phyloP scores from a whole-genome alignment of 2,888 invertebrate genomes.

The Temnothorax unifasciatus region DNA sequence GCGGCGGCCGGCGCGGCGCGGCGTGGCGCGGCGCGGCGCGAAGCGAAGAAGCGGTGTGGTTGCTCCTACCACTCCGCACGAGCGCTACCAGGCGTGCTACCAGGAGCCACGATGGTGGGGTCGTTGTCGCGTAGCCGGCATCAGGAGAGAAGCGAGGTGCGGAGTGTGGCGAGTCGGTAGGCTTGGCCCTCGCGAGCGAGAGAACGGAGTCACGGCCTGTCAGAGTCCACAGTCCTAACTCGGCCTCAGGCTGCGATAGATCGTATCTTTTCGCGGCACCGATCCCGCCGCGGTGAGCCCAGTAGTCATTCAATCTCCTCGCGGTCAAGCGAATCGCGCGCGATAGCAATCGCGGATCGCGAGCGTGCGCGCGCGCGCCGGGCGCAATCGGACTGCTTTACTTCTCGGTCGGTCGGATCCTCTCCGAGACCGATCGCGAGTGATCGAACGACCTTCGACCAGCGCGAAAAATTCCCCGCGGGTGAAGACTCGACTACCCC shows the following conservation, averaged over 20 bases:
- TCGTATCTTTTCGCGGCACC: conserved; percentile 80
- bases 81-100: conserved; percentile 51
- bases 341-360: background rate
- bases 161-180: conserved; percentile 69
- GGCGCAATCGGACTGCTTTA: conserved; percentile 37
- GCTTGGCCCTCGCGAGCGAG: conserved; percentile 71
- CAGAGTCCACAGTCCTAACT: conserved; percentile 85
- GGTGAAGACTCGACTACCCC: background rate
- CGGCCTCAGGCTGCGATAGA: conserved; percentile 85
- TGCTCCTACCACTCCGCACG: conserved; percentile 41
- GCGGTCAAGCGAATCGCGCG: conserved; percentile 35
- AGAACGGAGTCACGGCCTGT: conserved; percentile 71
- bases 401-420: background rate
- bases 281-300: conserved; percentile 71
- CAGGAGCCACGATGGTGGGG: conserved; percentile 44
- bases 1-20: background rate
- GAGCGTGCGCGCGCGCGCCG: conserved; percentile 34
- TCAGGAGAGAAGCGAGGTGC: conserved; percentile 38
- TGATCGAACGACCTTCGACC: conserved; percentile 60
- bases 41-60: conserved; percentile 14
- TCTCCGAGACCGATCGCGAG: conserved; percentile 19
- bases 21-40: background rate
- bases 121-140: conserved; percentile 40
- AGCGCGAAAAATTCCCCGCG: background rate
- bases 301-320: conserved; percentile 50